Evolutionary conservation across 2,113 vertebrate genomes (phyloP), one percentile per base, ranked within the genome.

Genomic region (Nipponia nippon): DNA sequence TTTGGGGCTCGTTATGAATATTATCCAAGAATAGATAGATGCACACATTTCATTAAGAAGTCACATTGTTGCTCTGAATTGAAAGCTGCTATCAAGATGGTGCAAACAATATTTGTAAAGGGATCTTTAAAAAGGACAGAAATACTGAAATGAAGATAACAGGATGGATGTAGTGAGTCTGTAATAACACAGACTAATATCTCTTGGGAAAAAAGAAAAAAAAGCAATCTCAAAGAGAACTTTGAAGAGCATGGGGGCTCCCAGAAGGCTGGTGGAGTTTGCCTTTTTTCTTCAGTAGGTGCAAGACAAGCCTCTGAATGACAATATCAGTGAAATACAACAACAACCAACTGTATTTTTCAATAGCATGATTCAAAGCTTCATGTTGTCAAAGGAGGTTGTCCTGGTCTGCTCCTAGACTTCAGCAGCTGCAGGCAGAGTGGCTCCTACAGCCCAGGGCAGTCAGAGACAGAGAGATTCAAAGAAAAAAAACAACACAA

Each of bases 91-190:
- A 66, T 58, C 50, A 86, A 86, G 87, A 52, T 66, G n/a, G 30
- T 58, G 32, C 53, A 79, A 94, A 40, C 8, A 38, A 15, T 59
- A 53, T 76, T 91, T 83, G 42, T 82, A 87, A 95, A 66, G 23
- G n/a, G 40, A 86, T 83, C 27, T 90, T 88, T 62, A 36, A 58
- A 87, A 83, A 83, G 50, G 38, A 78, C 22, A 53, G 67, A 88
- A 93, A 77, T 63, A 73, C 50, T 75, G 62, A 90, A 96, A 95
- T 77, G 40, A 97, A 89, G 67, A 47, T 87, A 77, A 77, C 58
- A 87, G 92, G 75, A 76, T 73, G 78, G 62, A 91, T 66, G n/a
- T 9, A 85, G 66, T 62, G 55, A 93, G 58, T 73, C 62, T 94
- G 49, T 66, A 93, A 88, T 78, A 88, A 83, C 32, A 72, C n/a